Evolutionary conservation across 2,888 invertebrate species (phyloP).

Genomic region (Molanna angustata): DNA sequence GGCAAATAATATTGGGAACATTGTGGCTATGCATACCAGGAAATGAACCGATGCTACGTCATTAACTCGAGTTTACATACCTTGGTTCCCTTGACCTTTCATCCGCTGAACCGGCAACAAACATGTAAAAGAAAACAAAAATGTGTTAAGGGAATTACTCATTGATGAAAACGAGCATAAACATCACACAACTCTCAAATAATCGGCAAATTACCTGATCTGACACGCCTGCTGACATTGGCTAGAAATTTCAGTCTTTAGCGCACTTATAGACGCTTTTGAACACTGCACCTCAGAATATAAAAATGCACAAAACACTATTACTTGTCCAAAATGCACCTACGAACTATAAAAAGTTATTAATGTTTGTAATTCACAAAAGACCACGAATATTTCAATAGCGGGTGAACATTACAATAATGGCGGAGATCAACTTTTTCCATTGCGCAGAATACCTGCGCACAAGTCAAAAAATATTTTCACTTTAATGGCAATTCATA

Average conservation of each 20-base stretch:
- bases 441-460: slow-evolving; percentile 20
- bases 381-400: slow-evolving; percentile 19
- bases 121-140: slow-evolving; percentile 59
- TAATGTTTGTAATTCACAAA: slow-evolving; percentile 42
- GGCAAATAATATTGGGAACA: slow-evolving; percentile 11
- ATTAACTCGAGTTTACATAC: slow-evolving; percentile 43
- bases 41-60: slow-evolving; percentile 24
- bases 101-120: slow-evolving; percentile 63
- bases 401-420: slow-evolving; percentile 23
- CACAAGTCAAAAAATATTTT: background rate
- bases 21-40: slow-evolving; percentile 6
- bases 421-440: slow-evolving; percentile 25
- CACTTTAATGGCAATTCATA: background rate
- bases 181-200: slow-evolving; percentile 25
- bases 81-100: slow-evolving; percentile 85
- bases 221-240: slow-evolving; percentile 91
- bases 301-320: slow-evolving; percentile 54
- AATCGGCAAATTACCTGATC: slow-evolving; percentile 66
- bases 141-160: slow-evolving; percentile 35
- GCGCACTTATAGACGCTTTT: slow-evolving; percentile 52
- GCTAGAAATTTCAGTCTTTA: slow-evolving; percentile 62
- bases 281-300: slow-evolving; percentile 47
- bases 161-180: slow-evolving; percentile 29
- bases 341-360: slow-evolving; percentile 42
- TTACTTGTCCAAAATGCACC: slow-evolving; percentile 47